Conservation (phyloP, 2,797 vertebrate genomes). For the Melanitta fusca region DNA sequence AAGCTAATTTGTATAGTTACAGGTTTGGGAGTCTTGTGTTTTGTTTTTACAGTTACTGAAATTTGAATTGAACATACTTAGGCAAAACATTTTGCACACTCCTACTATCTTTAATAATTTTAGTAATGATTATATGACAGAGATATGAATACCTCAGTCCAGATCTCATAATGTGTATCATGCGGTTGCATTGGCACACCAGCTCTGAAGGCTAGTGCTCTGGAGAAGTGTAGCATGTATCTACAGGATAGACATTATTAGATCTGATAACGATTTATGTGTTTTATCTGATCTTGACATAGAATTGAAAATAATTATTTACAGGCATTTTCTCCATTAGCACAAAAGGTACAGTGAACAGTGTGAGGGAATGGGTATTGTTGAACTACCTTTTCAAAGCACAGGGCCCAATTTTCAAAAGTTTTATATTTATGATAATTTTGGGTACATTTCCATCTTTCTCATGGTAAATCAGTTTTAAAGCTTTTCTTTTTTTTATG, state of each 20-base stretch:
- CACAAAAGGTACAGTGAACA: slow-evolving; percentile 71
- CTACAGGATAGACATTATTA: neutral
- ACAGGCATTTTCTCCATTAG: slow-evolving; percentile 30
- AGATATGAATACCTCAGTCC: slow-evolving; percentile 38
- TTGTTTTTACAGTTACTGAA: slow-evolving; percentile 32
- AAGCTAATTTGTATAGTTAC: slow-evolving; percentile 11
- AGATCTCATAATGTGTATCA: neutral
- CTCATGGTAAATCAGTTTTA: slow-evolving; percentile 47
- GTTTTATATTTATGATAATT: slow-evolving; percentile 59
- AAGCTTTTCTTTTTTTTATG: slow-evolving; percentile 60
- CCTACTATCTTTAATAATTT: slow-evolving; percentile 18
- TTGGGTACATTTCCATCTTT: slow-evolving; percentile 67
- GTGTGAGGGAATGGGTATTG: slow-evolving; percentile 44
- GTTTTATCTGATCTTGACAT: slow-evolving; percentile 33
- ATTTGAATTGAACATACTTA: slow-evolving; percentile 33
- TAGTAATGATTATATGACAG: slow-evolving; percentile 10
- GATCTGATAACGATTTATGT: neutral
- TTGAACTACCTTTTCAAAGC: slow-evolving; percentile 63
- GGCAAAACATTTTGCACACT: slow-evolving; percentile 47
- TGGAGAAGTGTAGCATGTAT: neutral
- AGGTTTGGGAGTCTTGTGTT: neutral
- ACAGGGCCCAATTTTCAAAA: slow-evolving; percentile 75
- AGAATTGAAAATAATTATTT: slow-evolving; percentile 3
- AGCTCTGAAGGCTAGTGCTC: neutral
- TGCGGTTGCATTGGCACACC: neutral